These are phyloP conservation scores for Ectropis crepuscularia DNA, from an alignment of 2,888 invertebrate genomes.

Conservation along the genomic window DNA sequence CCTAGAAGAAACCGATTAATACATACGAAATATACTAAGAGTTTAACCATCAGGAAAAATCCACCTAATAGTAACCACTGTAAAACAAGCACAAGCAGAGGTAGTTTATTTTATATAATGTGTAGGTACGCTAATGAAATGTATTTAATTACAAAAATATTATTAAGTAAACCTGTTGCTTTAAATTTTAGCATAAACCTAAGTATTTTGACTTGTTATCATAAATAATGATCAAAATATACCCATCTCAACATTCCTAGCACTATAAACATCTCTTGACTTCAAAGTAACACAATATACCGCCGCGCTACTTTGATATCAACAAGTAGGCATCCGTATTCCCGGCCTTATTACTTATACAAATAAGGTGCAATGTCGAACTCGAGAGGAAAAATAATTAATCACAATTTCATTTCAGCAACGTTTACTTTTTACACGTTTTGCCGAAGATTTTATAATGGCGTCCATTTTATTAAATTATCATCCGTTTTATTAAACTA, in stretches of 20 bases:
- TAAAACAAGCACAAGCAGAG: no score
- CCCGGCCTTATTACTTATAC: background rate
- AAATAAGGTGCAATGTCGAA: background rate
- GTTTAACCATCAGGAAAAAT: no score
- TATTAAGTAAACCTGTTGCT: no score
- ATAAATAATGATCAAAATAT: conserved; percentile 12
- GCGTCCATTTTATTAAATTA: no score
- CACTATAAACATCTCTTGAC: conserved; percentile 7
- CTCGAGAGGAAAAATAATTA: background rate
- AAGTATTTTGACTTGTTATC: background rate
- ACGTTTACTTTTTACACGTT: background rate
- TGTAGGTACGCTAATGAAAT: no score
- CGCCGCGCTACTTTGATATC: conserved; percentile 1
- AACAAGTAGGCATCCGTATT: background rate
- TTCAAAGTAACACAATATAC: conserved; percentile 17
- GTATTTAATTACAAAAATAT: no score
- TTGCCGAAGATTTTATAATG: no score
- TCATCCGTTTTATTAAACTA: no score
- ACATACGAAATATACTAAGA: no score
- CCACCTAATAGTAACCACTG: no score
- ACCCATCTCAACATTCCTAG: conserved; percentile 3
- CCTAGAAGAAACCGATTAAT: no score
- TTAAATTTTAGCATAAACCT: background rate
- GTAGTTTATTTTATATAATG: no score
- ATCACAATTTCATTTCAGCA: background rate